phyloP scores from a whole-genome alignment of 2,797 vertebrate genomes.

The Arremon aurantiirostris region DNA sequence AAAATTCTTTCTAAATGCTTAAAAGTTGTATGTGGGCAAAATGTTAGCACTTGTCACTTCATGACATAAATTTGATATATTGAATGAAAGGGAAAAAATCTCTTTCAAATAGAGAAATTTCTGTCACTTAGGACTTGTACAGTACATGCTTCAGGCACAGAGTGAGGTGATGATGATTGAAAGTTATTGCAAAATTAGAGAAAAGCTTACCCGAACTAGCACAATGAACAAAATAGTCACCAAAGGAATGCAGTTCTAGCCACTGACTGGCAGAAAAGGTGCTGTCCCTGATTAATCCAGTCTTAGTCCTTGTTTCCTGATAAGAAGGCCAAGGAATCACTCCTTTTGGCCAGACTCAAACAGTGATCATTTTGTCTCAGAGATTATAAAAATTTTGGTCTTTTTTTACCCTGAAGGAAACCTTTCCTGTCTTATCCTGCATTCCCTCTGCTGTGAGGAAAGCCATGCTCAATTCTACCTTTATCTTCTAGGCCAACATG shows the following conservation, averaged over 20 bases:
- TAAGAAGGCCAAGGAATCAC: background rate
- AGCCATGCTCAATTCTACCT: background rate
- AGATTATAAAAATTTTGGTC: background rate
- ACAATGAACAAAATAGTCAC: background rate
- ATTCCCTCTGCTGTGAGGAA: background rate
- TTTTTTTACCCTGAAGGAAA: background rate
- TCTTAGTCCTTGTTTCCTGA: background rate
- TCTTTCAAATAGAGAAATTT: background rate
- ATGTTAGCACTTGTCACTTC: background rate
- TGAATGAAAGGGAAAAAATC: background rate
- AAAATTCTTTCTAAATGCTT: background rate
- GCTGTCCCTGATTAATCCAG: background rate
- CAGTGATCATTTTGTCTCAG: background rate
- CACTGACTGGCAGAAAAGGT: background rate
- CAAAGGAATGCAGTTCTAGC: background rate
- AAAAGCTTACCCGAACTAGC: background rate
- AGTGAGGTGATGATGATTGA: background rate
- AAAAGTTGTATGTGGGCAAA: background rate
- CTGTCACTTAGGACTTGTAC: background rate
- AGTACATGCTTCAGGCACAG: background rate
- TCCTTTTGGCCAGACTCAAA: background rate
- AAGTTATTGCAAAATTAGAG: background rate
- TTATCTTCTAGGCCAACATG: background rate
- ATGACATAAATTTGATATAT: background rate
- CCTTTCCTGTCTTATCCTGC: background rate